Conservation (phyloP, 2,888 invertebrate genomes). For the Lepidochitona cinerea region DNA sequence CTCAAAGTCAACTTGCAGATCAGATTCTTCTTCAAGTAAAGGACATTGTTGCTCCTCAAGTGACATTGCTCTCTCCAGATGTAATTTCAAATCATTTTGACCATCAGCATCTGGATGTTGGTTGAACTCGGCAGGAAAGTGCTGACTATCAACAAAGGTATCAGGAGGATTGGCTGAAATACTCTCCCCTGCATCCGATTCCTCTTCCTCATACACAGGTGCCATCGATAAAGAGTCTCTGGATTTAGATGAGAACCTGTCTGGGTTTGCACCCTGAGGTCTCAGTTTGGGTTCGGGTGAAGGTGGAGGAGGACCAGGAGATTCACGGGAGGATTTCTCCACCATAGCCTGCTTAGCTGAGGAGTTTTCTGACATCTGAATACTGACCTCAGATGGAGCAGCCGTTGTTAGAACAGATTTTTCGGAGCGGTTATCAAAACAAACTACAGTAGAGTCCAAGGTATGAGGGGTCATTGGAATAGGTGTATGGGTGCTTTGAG, state of each 20-base stretch:
- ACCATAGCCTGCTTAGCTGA: slow-evolving; percentile 23
- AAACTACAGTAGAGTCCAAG: background rate
- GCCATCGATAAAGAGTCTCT: slow-evolving; percentile 43
- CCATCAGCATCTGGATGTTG: background rate
- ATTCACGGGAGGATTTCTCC: slow-evolving; percentile 39
- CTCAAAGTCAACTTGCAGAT: too few species aligned
- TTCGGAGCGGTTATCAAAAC: slow-evolving; percentile 21
- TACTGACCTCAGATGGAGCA: slow-evolving; percentile 16
- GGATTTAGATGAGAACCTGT: slow-evolving; percentile 18
- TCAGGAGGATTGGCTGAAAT: background rate
- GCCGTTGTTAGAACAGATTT: slow-evolving; percentile 16
- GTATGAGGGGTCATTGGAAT: background rate
- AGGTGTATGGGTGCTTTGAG: background rate
- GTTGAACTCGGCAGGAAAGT: background rate
- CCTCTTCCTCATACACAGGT: slow-evolving; percentile 41
- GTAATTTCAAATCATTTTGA: too few species aligned
- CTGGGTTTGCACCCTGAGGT: background rate
- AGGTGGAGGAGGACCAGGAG: slow-evolving; percentile 63
- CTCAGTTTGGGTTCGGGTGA: slow-evolving; percentile 55
- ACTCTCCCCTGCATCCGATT: slow-evolving; percentile 26
- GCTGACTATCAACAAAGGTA: background rate
- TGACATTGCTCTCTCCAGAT: too few species aligned
- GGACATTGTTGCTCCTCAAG: too few species aligned
- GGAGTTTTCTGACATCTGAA: background rate
- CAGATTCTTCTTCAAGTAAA: too few species aligned